phyloP scores from a whole-genome alignment of 1,140 invertebrate genomes.

The Micrasema longulum region DNA sequence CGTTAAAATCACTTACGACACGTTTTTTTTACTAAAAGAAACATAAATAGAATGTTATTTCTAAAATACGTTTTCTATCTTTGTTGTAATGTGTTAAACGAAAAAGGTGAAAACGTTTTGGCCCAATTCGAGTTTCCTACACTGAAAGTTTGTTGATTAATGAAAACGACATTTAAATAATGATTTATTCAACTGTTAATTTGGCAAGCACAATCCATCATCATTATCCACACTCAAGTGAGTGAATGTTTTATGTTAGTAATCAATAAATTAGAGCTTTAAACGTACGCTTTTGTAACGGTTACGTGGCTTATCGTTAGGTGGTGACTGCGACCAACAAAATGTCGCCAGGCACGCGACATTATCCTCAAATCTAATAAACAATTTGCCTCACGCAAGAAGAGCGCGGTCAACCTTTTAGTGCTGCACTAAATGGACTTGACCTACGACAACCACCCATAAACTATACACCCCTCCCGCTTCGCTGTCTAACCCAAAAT shows the following conservation, averaged over 20 bases:
- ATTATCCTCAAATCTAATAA: constrained; percentile 22
- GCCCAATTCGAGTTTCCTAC: too few species aligned
- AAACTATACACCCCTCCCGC: neutral
- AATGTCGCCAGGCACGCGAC: constrained; percentile 49
- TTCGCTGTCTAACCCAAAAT: neutral
- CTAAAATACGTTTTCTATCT: too few species aligned
- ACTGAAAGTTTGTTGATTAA: too few species aligned
- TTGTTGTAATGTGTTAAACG: too few species aligned
- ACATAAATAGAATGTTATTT: too few species aligned
- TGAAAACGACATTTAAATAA: too few species aligned
- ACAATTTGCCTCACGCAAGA: constrained; percentile 36
- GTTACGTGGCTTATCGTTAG: constrained; percentile 47
- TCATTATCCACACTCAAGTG: constrained; percentile 5
- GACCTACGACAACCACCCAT: constrained; percentile 7
- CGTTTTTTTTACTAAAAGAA: too few species aligned
- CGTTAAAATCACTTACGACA: too few species aligned
- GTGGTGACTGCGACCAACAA: constrained; percentile 45
- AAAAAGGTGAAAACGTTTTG: too few species aligned
- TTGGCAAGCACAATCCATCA: neutral
- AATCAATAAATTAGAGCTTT: constrained; percentile 23
- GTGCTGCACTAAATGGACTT: neutral
- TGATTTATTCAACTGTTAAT: constrained; percentile 7
- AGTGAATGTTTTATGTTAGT: constrained; percentile 1
- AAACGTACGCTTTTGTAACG: constrained; percentile 42
- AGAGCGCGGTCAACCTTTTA: neutral